Conservation (phyloP, 1,140 invertebrate species). For the Zaprionus ghesquierei region DNA sequence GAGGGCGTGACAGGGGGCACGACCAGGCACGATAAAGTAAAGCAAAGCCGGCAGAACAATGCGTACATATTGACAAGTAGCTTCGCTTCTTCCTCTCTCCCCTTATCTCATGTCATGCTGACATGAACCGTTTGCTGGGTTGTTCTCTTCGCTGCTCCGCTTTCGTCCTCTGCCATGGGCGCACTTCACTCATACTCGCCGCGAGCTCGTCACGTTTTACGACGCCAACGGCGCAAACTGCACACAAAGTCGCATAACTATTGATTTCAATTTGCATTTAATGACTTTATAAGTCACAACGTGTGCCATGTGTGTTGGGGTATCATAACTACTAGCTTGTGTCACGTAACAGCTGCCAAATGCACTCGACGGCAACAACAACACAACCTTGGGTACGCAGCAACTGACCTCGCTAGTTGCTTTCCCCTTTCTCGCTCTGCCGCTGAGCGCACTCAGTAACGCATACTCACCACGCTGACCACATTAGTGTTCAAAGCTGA, state of each 20-base stretch:
- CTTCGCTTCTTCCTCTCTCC: not conserved
- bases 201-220: constrained; percentile 22
- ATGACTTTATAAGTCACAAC: constrained; percentile 32
- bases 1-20: not conserved
- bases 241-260: constrained; percentile 28
- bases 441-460: not conserved
- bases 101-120: not conserved
- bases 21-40: not conserved
- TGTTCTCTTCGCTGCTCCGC: not conserved
- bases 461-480: constrained; percentile 25
- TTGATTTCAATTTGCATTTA: constrained; percentile 39
- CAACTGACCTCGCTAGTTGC: not conserved
- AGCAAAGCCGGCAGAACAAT: not conserved
- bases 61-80: not conserved
- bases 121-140: not conserved
- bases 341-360: not conserved
- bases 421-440: not conserved
- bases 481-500: not conserved
- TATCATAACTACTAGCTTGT: not conserved
- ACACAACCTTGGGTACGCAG: constrained; percentile 12
- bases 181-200: not conserved
- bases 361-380: not conserved
- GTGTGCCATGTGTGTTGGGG: not conserved
- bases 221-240: not conserved
- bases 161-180: not conserved